Percentiles rank a stretch among this genome's conserved stretches.
These are phyloP conservation scores for Dysmachus trigonus DNA, from an alignment of 2,888 invertebrate genomes.

Conservation along the genomic window DNA sequence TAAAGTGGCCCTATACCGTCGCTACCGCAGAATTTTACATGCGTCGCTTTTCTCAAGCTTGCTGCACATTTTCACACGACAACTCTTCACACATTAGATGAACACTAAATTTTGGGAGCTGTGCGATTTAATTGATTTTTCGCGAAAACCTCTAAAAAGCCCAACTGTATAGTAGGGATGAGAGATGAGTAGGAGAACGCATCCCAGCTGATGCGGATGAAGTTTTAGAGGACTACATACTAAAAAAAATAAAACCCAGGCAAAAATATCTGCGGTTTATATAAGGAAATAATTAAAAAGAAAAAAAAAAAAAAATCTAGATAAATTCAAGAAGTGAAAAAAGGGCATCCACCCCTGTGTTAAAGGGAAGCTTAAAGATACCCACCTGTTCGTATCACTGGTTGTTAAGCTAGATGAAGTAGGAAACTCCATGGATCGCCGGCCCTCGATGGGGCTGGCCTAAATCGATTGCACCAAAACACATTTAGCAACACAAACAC, in stretches of 20 bases:
- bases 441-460: slow-evolving; percentile 65
- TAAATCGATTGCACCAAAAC: slow-evolving; percentile 61
- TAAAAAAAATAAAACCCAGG: too few species aligned
- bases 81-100: slow-evolving; percentile 16
- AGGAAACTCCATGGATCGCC: slow-evolving; percentile 65
- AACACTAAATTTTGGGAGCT: slow-evolving; percentile 26
- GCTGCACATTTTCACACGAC: neutral
- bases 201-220: neutral
- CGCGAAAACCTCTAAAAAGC: neutral
- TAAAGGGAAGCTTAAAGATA: slow-evolving; percentile 2
- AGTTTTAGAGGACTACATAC: neutral
- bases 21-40: slow-evolving; percentile 2
- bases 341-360: slow-evolving; percentile 9
- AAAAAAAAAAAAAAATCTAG: too few species aligned
- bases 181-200: neutral
- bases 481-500: slow-evolving; percentile 58
- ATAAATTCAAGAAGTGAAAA: neutral
- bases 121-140: slow-evolving; percentile 35
- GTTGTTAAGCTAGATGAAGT: slow-evolving; percentile 59
- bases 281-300: too few species aligned
- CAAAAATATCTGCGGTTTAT: too few species aligned
- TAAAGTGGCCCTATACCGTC: neutral
- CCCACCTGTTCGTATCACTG: slow-evolving; percentile 56
- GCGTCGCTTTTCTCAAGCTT: slow-evolving; percentile 8
- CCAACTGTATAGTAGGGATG: neutral